phyloP scores from a whole-genome alignment of 2,113 vertebrate species.

The Phalacrocorax carbo region DNA sequence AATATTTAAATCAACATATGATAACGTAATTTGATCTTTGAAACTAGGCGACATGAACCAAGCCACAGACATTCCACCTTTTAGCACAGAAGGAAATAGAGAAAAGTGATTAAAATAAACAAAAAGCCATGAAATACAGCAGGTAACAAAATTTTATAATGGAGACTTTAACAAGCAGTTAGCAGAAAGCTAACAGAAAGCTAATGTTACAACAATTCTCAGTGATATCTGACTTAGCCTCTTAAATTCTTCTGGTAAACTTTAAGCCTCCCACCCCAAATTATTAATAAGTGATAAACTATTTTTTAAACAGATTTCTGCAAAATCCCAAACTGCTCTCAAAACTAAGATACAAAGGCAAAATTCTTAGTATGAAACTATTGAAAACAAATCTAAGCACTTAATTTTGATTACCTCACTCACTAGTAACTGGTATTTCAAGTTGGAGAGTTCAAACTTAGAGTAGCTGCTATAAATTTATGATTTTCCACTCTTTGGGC shows the following conservation, averaged over 20 bases:
- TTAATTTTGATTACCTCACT: background rate
- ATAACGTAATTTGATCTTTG: background rate
- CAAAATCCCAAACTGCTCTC: background rate
- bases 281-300: background rate
- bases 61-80: background rate
- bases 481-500: background rate
- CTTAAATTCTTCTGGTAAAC: background rate
- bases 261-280: background rate
- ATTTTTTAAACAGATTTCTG: background rate
- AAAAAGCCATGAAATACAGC: background rate
- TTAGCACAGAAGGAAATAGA: background rate
- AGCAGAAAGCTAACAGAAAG: background rate
- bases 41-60: background rate
- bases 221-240: background rate
- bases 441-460: background rate
- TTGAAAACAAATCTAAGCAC: background rate
- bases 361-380: background rate
- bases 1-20: background rate
- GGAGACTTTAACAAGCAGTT: background rate
- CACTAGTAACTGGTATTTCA: background rate
- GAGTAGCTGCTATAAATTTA: background rate
- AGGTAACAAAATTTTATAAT: background rate
- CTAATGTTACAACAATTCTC: background rate
- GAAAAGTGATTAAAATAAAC: background rate
- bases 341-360: background rate